Evolutionary conservation across 2,888 invertebrate species (phyloP).

Genomic region (Papilio demoleus): DNA sequence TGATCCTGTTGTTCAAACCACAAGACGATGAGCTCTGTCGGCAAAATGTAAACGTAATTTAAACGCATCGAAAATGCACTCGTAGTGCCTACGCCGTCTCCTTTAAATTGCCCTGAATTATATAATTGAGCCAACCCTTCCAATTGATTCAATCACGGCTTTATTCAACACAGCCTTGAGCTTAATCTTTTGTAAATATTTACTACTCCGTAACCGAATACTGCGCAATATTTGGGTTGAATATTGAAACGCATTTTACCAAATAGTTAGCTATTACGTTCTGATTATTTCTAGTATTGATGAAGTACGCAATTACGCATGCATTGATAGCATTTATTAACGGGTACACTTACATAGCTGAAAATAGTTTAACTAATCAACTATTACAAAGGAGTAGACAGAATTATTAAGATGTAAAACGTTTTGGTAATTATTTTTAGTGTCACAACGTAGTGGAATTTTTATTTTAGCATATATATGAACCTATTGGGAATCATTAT

Average conservation of each 20-base stretch:
- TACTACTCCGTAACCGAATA: not conserved
- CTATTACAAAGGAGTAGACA: too few relatives aligned
- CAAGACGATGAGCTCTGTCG: not conserved
- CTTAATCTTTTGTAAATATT: conserved; percentile 12
- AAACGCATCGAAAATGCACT: conserved; percentile 2
- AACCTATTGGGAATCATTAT: too few relatives aligned
- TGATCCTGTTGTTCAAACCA: not conserved
- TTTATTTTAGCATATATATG: too few relatives aligned
- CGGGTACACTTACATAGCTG: too few relatives aligned
- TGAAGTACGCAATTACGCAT: too few relatives aligned
- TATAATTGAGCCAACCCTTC: conserved; percentile 9
- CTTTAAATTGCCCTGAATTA: conserved; percentile 25
- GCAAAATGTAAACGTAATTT: not conserved
- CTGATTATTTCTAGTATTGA: too few relatives aligned
- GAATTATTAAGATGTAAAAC: too few relatives aligned
- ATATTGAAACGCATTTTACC: not conserved
- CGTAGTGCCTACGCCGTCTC: not conserved
- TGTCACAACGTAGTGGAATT: too few relatives aligned
- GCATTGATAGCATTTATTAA: too few relatives aligned
- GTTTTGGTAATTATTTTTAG: too few relatives aligned
- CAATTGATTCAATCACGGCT: not conserved
- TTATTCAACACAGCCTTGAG: not conserved
- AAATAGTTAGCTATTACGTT: not conserved
- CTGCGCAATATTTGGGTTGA: not conserved
- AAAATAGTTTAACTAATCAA: too few relatives aligned